Evolutionary conservation across 53 echinoderm and acorn worm species (phyloP).

Genomic region (Apostichopus leukothele): DNA sequence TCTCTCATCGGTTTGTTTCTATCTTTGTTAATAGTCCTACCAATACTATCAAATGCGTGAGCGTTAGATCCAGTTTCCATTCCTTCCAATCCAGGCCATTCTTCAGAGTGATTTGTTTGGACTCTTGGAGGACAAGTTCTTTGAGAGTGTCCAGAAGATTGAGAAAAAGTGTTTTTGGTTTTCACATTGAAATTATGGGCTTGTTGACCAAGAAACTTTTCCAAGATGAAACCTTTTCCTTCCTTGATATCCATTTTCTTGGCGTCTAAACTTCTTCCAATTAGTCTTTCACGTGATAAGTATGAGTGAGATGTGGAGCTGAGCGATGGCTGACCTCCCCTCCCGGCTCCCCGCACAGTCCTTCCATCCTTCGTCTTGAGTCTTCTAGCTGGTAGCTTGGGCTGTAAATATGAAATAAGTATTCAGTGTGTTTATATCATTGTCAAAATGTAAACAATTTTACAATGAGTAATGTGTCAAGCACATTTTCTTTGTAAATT

Average conservation of each 20-base stretch:
- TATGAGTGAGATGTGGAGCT: background rate
- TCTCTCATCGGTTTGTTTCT: background rate
- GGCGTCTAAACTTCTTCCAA: slow-evolving; percentile 7
- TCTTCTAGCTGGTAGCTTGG: background rate
- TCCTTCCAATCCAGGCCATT: slow-evolving; percentile 52
- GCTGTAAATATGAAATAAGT: background rate
- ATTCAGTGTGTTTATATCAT: no score
- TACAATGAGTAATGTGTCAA: no score
- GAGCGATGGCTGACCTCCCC: background rate
- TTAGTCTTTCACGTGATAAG: slow-evolving; percentile 19
- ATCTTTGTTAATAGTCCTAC: background rate
- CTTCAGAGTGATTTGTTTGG: slow-evolving; percentile 35
- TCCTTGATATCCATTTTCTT: slow-evolving; percentile 52
- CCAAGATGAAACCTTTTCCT: slow-evolving; percentile 80
- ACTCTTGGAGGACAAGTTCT: slow-evolving; percentile 50
- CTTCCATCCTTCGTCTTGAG: background rate
- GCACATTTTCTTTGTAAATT: no score
- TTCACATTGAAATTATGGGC: slow-evolving; percentile 24
- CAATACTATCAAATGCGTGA: background rate
- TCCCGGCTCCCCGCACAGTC: slow-evolving; percentile 14
- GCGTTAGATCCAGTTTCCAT: slow-evolving; percentile 30
- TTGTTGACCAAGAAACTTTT: slow-evolving; percentile 66
- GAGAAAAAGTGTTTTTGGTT: slow-evolving; percentile 6
- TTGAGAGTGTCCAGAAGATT: slow-evolving; percentile 20
- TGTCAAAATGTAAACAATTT: no score